Conservation (phyloP, 2,888 invertebrate species). For the Drosophila borborema region DNA sequence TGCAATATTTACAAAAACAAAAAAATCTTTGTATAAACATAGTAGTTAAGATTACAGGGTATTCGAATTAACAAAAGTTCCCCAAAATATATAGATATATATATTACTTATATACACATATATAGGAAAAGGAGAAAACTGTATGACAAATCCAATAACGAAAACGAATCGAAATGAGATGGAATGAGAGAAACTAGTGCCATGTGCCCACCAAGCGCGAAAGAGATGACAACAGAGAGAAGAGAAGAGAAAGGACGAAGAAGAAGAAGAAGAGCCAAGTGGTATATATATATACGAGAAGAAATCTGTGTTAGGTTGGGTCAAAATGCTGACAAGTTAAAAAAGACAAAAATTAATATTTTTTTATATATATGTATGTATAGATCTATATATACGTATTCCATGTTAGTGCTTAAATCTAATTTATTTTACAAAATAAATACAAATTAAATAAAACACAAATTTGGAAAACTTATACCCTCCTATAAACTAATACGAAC, state of each 20-base stretch:
- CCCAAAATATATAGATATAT: constrained; percentile 6
- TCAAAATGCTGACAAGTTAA: constrained; percentile 23
- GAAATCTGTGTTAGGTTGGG: constrained; percentile 38
- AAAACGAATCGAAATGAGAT: constrained; percentile 26
- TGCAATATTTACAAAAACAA: constrained; percentile 74
- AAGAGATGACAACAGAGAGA: constrained; percentile 17
- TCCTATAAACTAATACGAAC: constrained; percentile 56
- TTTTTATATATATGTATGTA: constrained; percentile 50
- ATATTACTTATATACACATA: not conserved
- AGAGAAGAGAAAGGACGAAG: not conserved
- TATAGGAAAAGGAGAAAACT: constrained; percentile 9
- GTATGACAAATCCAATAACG: constrained; percentile 20
- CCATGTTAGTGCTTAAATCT: constrained; percentile 78
- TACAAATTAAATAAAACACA: not conserved
- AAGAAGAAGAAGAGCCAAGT: not conserved
- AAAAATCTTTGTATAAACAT: constrained; percentile 24
- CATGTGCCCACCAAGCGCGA: constrained; percentile 63
- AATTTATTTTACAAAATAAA: constrained; percentile 63
- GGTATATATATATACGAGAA: not conserved
- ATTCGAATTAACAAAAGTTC: constrained; percentile 36
- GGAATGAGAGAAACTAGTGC: constrained; percentile 61
- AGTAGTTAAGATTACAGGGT: constrained; percentile 56
- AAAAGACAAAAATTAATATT: constrained; percentile 38
- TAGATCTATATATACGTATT: constrained; percentile 48
- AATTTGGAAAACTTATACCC: constrained; percentile 47